These are phyloP conservation scores for Turdus rufiventris DNA, from an alignment of 2,113 vertebrate genomes.

Conservation along the genomic window DNA sequence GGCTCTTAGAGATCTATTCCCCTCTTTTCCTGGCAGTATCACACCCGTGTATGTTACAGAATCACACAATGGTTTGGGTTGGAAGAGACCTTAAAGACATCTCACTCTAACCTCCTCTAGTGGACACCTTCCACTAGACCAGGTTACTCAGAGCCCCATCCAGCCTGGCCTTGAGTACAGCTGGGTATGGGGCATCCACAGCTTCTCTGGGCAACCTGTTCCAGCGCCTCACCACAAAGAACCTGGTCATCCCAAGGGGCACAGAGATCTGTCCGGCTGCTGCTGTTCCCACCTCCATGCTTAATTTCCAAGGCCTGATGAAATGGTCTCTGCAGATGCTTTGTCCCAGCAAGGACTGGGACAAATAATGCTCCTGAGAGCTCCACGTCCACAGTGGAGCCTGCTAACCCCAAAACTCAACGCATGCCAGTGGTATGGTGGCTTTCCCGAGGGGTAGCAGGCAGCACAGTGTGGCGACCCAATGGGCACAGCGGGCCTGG, in stretches of 20 bases:
- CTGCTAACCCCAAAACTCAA: not conserved
- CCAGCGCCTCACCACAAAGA: not conserved
- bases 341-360: not conserved
- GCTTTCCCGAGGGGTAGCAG: not conserved
- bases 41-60: not conserved
- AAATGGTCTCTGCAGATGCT: rapidly evolving
- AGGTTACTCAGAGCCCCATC: not conserved
- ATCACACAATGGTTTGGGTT: not conserved
- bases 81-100: not conserved
- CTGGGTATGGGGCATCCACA: not conserved
- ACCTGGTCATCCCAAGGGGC: not conserved
- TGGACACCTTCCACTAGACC: not conserved
- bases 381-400: not conserved
- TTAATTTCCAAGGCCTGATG: not conserved
- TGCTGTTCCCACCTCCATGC: rapidly evolving
- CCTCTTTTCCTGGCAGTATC: not conserved
- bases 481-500: not conserved
- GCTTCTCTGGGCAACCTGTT: not conserved
- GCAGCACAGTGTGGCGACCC: not conserved
- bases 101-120: not conserved
- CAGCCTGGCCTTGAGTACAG: not conserved
- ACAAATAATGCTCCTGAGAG: not conserved
- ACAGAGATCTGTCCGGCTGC: too few species aligned
- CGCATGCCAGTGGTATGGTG: rapidly evolving
- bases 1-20: not conserved